Conservation (phyloP, 2,888 invertebrate species). For the Vesta saturnalis region DNA sequence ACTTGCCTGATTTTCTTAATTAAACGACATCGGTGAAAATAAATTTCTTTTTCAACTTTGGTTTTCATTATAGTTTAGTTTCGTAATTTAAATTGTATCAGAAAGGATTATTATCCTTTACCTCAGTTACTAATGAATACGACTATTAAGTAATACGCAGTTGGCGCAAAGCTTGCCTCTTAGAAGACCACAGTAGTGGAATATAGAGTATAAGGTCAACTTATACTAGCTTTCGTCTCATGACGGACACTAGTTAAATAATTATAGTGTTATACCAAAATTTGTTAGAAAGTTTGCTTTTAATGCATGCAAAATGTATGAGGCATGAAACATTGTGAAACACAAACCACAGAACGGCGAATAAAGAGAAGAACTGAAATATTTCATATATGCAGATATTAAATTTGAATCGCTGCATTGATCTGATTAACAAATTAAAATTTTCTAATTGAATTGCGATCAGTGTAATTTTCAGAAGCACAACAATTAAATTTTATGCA, state of each 20-base stretch:
- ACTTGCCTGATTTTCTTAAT: neutral
- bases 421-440: constrained; percentile 26
- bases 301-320: too few species aligned
- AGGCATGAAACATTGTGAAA: too few species aligned
- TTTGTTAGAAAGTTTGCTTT: neutral
- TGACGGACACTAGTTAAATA: neutral
- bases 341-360: too few species aligned
- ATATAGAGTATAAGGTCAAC: constrained; percentile 1
- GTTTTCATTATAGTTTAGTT: too few species aligned
- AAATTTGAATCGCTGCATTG: neutral
- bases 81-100: too few species aligned
- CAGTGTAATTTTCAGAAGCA: constrained; percentile 9
- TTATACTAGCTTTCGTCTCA: neutral
- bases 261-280: neutral
- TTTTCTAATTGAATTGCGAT: constrained; percentile 22
- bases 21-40: neutral
- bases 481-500: too few species aligned
- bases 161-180: neutral
- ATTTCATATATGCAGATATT: constrained; percentile 17
- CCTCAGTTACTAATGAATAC: too few species aligned
- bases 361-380: too few species aligned
- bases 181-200: neutral
- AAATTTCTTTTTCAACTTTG: too few species aligned
- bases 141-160: neutral
- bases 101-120: too few species aligned